phyloP scores from a whole-genome alignment of 35 echinoderm and acorn worm genomes.

The Antedon bifida region DNA sequence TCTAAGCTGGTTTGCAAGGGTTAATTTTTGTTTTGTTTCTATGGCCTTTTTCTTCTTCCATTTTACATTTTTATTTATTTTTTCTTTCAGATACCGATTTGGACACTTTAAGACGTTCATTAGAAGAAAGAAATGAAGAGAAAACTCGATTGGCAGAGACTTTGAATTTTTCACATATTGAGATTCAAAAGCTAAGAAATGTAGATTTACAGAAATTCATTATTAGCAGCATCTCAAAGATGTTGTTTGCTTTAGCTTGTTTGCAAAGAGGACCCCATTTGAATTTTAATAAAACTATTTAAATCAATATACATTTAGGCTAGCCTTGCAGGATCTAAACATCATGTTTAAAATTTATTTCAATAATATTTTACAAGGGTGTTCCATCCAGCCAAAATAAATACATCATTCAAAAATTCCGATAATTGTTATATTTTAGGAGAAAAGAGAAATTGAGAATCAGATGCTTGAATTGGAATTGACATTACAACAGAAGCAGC shows the following conservation, averaged over 20 bases:
- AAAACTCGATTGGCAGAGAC: constrained; percentile 48
- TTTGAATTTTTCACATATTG: constrained; percentile 28
- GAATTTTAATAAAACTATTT: too few species aligned
- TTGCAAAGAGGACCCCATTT: too few species aligned
- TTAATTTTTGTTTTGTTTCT: too few species aligned
- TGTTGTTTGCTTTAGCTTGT: too few species aligned
- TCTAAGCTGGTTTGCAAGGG: too few species aligned
- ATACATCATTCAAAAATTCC: too few species aligned
- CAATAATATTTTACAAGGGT: too few species aligned
- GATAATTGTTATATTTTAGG: not conserved
- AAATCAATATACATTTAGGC: too few species aligned
- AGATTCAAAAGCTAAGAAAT: constrained; percentile 24
- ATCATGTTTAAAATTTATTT: too few species aligned
- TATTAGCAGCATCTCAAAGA: not conserved
- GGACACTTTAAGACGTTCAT: constrained; percentile 3
- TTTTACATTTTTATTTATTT: not conserved
- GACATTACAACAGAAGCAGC: not conserved
- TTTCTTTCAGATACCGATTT: not conserved
- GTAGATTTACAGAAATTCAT: not conserved
- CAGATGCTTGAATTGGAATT: constrained; percentile 2
- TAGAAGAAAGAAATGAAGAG: constrained; percentile 39
- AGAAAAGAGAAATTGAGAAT: constrained; percentile 2
- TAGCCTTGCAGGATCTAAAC: too few species aligned
- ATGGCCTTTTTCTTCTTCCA: too few species aligned
- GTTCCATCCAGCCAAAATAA: too few species aligned